Evolutionary conservation across 2,113 vertebrate species (phyloP).

Genomic region (Apus apus): DNA sequence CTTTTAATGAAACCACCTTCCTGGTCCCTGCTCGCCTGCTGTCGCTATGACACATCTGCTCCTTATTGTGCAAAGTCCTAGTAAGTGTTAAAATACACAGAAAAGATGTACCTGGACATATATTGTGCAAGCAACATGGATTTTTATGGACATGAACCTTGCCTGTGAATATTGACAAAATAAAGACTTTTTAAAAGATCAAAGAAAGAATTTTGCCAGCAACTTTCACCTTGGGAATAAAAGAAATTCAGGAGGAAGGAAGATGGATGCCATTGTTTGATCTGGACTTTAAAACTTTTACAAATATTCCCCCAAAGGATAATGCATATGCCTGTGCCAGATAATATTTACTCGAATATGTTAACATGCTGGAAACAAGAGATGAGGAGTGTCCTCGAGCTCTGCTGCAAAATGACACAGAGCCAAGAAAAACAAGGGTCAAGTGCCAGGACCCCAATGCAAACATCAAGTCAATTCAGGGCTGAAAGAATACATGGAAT

Average conservation of each 20-base stretch:
- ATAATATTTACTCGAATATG: constrained; percentile 55
- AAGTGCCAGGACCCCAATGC: constrained; percentile 48
- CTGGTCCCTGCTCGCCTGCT: constrained; percentile 71
- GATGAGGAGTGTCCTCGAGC: constrained; percentile 9
- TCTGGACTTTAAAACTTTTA: constrained; percentile 26
- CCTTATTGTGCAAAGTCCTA: constrained; percentile 38
- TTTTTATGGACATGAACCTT: neutral
- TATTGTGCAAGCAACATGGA: neutral
- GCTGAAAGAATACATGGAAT: neutral
- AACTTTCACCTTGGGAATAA: constrained; percentile 10
- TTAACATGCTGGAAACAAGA: constrained; percentile 48
- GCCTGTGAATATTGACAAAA: neutral
- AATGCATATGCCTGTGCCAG: constrained; percentile 2
- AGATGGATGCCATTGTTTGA: constrained; percentile 30
- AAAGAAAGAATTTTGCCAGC: neutral
- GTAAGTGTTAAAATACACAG: constrained; percentile 42
- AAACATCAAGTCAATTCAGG: constrained; percentile 10
- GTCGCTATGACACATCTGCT: constrained; percentile 71
- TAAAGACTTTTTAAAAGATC: neutral
- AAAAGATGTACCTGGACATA: constrained; percentile 1
- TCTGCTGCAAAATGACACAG: constrained; percentile 28
- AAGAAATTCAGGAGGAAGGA: constrained; percentile 13
- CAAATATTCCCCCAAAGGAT: constrained; percentile 2
- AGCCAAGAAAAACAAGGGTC: constrained; percentile 54
- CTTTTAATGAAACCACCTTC: constrained; percentile 73